Percentiles rank a stretch among this genome's conserved stretches.
Evolutionary conservation across 2,797 vertebrate genomes (phyloP).

Genomic region (Enteromius treurensis): DNA sequence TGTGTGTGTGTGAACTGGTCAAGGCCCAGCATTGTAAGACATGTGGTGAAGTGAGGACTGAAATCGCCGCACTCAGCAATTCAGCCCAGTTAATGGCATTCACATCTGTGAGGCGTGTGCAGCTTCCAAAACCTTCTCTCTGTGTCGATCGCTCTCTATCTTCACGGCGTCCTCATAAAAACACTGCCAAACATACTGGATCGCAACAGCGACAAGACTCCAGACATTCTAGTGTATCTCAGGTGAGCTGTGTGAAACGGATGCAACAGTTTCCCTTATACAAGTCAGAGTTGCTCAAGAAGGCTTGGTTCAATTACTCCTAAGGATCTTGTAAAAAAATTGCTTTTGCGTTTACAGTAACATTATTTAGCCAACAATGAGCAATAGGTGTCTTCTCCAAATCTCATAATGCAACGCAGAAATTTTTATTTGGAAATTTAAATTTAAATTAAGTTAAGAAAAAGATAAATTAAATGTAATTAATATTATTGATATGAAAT

Average conservation of each 20-base stretch:
- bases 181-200: conserved; percentile 36
- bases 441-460: too few species aligned
- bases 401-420: neutral
- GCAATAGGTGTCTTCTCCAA: neutral
- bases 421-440: too few species aligned
- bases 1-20: conserved; percentile 31
- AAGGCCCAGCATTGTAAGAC: conserved; percentile 47
- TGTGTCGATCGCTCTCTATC: conserved; percentile 26
- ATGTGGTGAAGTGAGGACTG: conserved; percentile 59
- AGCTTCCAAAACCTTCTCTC: conserved; percentile 52
- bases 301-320: neutral
- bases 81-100: conserved; percentile 65
- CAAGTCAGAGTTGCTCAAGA: conserved; percentile 8
- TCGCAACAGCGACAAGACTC: neutral
- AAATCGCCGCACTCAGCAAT: conserved; percentile 67
- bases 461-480: too few species aligned
- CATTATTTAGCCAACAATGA: neutral
- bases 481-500: neutral
- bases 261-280: neutral
- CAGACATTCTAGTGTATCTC: conserved; percentile 25
- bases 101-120: conserved; percentile 64
- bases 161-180: conserved; percentile 22
- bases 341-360: neutral
- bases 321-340: neutral
- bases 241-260: conserved; percentile 13